Percentiles rank a stretch among this genome's conserved stretches.
phyloP scores from a whole-genome alignment of 2,888 invertebrate genomes.

The Aporophyla nigra region DNA sequence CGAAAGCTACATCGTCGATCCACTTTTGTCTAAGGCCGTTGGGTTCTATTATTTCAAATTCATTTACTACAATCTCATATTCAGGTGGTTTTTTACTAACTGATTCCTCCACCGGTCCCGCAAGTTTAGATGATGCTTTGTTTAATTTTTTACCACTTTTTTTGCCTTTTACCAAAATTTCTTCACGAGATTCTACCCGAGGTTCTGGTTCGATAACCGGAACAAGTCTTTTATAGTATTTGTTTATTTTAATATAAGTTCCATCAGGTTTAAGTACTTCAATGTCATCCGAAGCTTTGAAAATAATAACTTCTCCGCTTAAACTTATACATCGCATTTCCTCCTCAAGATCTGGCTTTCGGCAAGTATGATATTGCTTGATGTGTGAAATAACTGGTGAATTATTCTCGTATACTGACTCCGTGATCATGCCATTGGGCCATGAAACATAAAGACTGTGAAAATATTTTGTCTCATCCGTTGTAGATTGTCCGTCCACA shows the following conservation, averaged over 20 bases:
- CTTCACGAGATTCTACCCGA: conserved; percentile 46
- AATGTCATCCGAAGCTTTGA: conserved; percentile 77
- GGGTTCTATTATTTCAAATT: conserved; percentile 82
- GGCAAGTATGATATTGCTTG: conserved; percentile 79
- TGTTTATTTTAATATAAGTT: conserved; percentile 79
- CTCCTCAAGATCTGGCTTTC: conserved; percentile 73
- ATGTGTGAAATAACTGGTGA: conserved; percentile 81
- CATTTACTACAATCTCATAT: conserved; percentile 80
- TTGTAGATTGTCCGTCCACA: conserved; percentile 48
- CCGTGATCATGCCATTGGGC: conserved; percentile 86
- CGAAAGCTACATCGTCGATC: conserved; percentile 71
- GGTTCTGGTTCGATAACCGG: conserved; percentile 56
- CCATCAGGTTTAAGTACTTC: conserved; percentile 83
- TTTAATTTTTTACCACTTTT: conserved; percentile 75
- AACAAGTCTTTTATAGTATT: conserved; percentile 75
- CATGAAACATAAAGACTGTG: conserved; percentile 83
- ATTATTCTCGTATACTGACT: conserved; percentile 81
- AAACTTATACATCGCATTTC: conserved; percentile 84
- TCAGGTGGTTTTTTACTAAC: conserved; percentile 63
- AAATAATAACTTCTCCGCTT: conserved; percentile 85
- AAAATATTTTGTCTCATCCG: conserved; percentile 73
- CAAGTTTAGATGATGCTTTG: conserved; percentile 75
- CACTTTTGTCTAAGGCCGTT: conserved; percentile 81
- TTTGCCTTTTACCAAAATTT: conserved; percentile 77
- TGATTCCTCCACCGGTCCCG: conserved; percentile 65